phyloP scores from a whole-genome alignment of 2,888 invertebrate species.

The Drosophila pullipes region DNA sequence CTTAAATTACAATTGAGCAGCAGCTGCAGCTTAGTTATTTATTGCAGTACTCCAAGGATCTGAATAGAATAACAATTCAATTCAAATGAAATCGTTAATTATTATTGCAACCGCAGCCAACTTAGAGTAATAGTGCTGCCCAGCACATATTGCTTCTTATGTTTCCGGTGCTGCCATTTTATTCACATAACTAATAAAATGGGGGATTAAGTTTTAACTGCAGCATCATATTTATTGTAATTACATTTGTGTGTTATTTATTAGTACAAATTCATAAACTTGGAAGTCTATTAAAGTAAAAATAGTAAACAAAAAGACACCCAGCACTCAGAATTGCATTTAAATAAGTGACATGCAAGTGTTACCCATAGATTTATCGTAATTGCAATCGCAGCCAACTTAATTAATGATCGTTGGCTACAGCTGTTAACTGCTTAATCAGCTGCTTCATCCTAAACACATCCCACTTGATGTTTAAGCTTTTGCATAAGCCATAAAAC shows the following conservation, averaged over 20 bases:
- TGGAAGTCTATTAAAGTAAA: neutral
- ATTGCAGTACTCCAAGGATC: neutral
- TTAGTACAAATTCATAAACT: neutral
- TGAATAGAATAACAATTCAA: neutral
- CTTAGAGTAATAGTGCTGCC: conserved; percentile 7
- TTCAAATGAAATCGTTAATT: neutral
- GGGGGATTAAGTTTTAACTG: neutral
- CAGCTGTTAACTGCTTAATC: conserved; percentile 8
- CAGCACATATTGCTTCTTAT: neutral
- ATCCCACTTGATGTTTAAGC: conserved; percentile 8
- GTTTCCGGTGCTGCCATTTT: neutral
- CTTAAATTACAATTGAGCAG: conserved; percentile 29
- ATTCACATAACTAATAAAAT: neutral
- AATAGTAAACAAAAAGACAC: neutral
- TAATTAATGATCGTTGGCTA: neutral
- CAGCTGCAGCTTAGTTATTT: conserved; percentile 28
- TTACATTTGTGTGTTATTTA: neutral
- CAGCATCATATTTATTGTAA: neutral
- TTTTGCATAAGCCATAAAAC: conserved; percentile 11
- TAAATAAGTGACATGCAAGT: neutral
- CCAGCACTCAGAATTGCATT: neutral
- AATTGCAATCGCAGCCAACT: neutral
- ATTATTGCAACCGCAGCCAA: neutral
- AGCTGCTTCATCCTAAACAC: neutral
- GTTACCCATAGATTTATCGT: neutral